A percentile compares a stretch with the other conserved stretches of the same genome.
Conservation (phyloP, 2,113 vertebrate species). For the Promerops cafer region DNA sequence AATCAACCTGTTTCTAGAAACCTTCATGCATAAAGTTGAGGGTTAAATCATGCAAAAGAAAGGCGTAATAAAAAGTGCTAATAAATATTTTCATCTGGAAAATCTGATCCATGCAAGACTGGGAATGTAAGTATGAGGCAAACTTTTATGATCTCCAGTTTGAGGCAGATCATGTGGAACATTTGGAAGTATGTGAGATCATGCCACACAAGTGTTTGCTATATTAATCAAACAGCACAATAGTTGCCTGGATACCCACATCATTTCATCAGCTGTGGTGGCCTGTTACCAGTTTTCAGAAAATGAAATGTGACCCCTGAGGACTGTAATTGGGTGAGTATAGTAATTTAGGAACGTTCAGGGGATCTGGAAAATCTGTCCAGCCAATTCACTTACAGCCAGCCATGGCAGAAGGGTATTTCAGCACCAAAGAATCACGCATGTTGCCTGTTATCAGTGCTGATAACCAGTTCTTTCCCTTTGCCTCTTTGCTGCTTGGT, state of each 20-base stretch:
- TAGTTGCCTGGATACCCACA: conserved; percentile 61
- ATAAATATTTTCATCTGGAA: conserved; percentile 15
- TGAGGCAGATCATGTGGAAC: not conserved
- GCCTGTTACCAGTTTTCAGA: conserved; percentile 68
- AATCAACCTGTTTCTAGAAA: not conserved
- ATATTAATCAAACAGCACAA: conserved; percentile 39
- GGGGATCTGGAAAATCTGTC: conserved; percentile 60
- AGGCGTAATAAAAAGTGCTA: not conserved
- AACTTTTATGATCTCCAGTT: not conserved
- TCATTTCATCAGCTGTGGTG: conserved; percentile 61
- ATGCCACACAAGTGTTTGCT: conserved; percentile 11
- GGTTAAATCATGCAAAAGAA: not conserved
- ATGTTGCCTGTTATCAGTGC: not conserved
- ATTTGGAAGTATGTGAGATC: conserved; percentile 18
- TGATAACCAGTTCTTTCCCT: not conserved
- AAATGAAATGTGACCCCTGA: conserved; percentile 66
- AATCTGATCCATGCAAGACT: not conserved
- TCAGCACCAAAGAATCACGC: not conserved
- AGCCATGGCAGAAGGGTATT: not conserved
- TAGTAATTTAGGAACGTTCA: conserved; percentile 59
- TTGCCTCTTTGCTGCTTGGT: not conserved
- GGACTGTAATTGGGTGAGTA: conserved; percentile 62
- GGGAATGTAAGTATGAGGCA: not conserved
- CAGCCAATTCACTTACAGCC: not conserved
- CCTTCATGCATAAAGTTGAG: not conserved